A percentile compares a stretch with the other conserved stretches of the same genome.
Evolutionary conservation across 2,113 vertebrate species (phyloP).

Genomic region (Podarcis cretensis): DNA sequence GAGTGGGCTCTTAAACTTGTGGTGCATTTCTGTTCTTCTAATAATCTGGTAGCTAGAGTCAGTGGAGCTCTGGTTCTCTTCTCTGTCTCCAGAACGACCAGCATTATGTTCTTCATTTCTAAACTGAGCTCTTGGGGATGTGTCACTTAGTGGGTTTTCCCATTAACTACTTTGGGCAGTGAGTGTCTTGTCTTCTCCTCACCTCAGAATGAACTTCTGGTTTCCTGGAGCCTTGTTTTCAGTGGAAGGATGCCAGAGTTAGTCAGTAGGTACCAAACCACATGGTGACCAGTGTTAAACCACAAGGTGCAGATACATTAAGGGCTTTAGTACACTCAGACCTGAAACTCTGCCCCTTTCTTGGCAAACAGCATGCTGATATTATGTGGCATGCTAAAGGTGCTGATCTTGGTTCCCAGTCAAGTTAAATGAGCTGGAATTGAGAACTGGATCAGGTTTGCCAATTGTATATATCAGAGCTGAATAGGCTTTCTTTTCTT

Average conservation of each 20-base stretch:
- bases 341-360: not conserved
- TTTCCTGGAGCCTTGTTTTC: not conserved
- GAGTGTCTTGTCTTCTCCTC: not conserved
- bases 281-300: conserved; percentile 6
- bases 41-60: not conserved
- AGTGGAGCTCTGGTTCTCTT: not conserved
- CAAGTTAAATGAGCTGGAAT: not conserved
- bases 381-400: not conserved
- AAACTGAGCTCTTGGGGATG: not conserved
- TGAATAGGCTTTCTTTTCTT: not conserved
- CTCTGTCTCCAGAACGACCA: not conserved
- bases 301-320: not conserved
- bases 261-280: not conserved
- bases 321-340: not conserved
- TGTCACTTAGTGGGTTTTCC: not conserved
- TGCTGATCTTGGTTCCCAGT: not conserved
- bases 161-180: not conserved
- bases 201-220: not conserved
- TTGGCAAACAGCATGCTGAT: not conserved
- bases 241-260: not conserved
- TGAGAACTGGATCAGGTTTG: not conserved
- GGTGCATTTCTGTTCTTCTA: not conserved
- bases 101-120: not conserved
- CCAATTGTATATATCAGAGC: not conserved
- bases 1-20: not conserved